Base-by-base conservation (phyloP, 2,113 vertebrate genomes). In the Cnemophilus loriae region DNA sequence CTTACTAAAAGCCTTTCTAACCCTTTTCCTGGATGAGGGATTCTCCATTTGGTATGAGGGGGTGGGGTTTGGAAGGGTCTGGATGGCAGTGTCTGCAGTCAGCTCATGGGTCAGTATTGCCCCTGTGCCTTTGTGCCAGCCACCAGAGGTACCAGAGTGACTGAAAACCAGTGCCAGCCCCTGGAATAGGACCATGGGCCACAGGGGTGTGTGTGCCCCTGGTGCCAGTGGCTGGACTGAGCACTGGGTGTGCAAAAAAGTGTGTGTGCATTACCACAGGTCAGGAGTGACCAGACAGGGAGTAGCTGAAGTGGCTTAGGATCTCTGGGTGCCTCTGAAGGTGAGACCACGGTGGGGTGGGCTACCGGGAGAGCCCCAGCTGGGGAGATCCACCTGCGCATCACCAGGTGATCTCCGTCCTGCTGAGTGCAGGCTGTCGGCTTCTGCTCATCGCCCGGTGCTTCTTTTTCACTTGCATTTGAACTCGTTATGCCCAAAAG, bases 151-250 rank as follows among this genome's bases (percentile, higher is more conserved):
- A 49, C 44, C 16, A 35, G n/a, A 74, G n/a, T 32, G 37, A 61
- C 7, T 19, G 60, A 76, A 64, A 80, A 7, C 47, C 47, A 61
- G 30, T 37, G 16, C 32, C 42, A 56, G 61, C 1, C 13, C 23
- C 33, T 46, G 63, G 27, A 53, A 27, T 0, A 68, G 42, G 59
- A 32, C 8, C 1, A 1, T 1, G 1, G 50, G 14, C 28, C n/a
- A 11, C 42, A 28, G 53, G 2, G 6, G 1, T 21, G 13, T 22
- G 24, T 35, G 26, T 60, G 70, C 1, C 39, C 14, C 22, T 11
- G 13, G 15, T 56, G 55, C 21, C 26, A 27, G 65, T 1, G 4
- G 13, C 44, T 65, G 71, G 17, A 41, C 8, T 33, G 33, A 50
- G 22, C 6, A 4, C 26, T 7, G 17, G 4, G 20, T 42, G 65